Evolutionary conservation across 2,797 vertebrate species (phyloP), one percentile per base, ranked within the genome.

Genomic region (Acipenser transmontanus): DNA sequence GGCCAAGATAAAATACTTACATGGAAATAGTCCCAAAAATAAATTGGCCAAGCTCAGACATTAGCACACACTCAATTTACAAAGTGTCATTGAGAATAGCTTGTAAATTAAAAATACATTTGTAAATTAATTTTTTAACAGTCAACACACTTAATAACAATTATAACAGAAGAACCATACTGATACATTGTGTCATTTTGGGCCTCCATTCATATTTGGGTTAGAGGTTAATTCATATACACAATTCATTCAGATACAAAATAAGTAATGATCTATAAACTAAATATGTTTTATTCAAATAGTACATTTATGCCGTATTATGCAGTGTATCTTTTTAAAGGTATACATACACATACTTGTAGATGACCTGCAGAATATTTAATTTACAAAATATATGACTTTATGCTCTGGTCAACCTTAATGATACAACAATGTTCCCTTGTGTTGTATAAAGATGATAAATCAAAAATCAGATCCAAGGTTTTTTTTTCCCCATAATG

Each of bases 11-110:
- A 34, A 34, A 34, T 34, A 34, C 34, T 34, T 90, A 90, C 87
- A 91, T 88, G 86, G 80, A 89, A 91, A 91, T 82, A 83, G 77
- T 87, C 84, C 85, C 84, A 82, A 90, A 90, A 90, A 88, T 90
- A 88, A 87, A 85, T 34, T 34, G 34, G 34, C 34, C 34, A 34
- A 34, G 34, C 34, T 34, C 82, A 74, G 76, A 87, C 86, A 86
- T 89, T 85, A 82, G 86, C 85, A 91, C 89, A 91, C 85, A 88
- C 90, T 89, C 83, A 85, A 88, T 80, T 86, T 90, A 88, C 79
- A 91, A 89, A 91, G 88, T 86, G 85, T 85, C 80, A 82, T 78
- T 86, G 83, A 84, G 78, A 85, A 79, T 72, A 84, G 81, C 78
- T 77, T 80, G 82, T 76, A 83, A 80, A 84, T 80, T 82, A 69